These are phyloP conservation scores for Spongilla lacustris DNA, from an alignment of 37 sponge, comb jelly and placozoan species.

Conservation along the genomic window DNA sequence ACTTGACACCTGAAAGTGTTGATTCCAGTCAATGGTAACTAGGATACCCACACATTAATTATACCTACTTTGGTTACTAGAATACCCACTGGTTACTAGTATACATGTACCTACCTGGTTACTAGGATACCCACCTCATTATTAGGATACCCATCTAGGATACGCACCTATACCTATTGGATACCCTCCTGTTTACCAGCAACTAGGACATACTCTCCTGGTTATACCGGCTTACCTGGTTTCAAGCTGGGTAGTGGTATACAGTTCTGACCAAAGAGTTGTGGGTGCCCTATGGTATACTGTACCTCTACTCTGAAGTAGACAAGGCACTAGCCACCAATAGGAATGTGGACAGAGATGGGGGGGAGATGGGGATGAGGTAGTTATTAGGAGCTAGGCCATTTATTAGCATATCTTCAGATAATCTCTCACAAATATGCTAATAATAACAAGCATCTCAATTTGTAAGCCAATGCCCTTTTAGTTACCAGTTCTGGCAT, in stretches of 20 bases:
- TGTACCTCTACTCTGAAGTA: slow-evolving; percentile 64
- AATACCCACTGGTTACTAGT: not conserved
- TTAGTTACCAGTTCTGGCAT: slow-evolving; percentile 45
- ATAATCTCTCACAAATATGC: no score
- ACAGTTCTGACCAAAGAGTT: slow-evolving; percentile 73
- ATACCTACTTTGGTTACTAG: no score
- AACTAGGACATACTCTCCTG: no score
- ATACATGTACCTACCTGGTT: not conserved
- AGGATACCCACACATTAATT: no score
- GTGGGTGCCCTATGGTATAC: not conserved
- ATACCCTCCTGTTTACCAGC: no score
- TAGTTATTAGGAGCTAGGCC: not conserved
- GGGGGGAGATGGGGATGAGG: no score
- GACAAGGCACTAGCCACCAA: slow-evolving; percentile 40
- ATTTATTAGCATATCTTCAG: no score
- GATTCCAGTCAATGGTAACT: no score
- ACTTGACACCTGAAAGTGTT: slow-evolving; percentile 55
- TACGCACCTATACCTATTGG: no score
- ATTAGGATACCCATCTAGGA: not conserved
- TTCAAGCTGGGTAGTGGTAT: slow-evolving; percentile 58
- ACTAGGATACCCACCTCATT: no score
- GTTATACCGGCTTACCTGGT: slow-evolving; percentile 61
- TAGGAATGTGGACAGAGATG: not conserved
- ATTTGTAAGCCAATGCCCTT: not conserved
- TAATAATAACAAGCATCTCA: no score